phyloP scores from a whole-genome alignment of 2,888 invertebrate genomes.

The Drosophila barbarae region DNA sequence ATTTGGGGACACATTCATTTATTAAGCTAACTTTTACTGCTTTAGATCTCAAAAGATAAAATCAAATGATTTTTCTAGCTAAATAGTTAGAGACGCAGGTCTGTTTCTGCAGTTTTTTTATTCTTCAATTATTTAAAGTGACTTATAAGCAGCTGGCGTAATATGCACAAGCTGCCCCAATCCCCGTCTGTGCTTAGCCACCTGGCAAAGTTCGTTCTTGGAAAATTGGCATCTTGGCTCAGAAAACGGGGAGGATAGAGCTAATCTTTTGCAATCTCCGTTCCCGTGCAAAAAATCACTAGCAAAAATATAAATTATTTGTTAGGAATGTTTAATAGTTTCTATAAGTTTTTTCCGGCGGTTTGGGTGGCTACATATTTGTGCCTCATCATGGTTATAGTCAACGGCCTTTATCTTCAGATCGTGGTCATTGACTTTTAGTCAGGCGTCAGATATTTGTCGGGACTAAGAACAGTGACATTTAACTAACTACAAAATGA shows the following conservation, averaged over 20 bases:
- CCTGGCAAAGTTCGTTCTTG: constrained; percentile 17
- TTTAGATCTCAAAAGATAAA: not conserved
- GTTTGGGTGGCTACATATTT: not conserved
- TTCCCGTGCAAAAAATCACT: constrained; percentile 6
- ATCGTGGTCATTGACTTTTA: constrained; percentile 32
- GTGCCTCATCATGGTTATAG: constrained; percentile 12
- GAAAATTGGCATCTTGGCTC: constrained; percentile 31
- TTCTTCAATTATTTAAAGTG: constrained; percentile 27
- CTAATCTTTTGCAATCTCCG: constrained; percentile 31
- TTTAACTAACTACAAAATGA: too few species aligned
- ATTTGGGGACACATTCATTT: not conserved
- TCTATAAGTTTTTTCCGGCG: not conserved
- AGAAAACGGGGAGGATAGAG: constrained; percentile 11
- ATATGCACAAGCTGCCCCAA: constrained; percentile 26
- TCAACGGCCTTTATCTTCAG: constrained; percentile 15
- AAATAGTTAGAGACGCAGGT: not conserved
- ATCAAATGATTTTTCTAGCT: not conserved
- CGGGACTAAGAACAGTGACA: not conserved
- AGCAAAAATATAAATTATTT: not conserved
- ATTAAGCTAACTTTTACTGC: not conserved
- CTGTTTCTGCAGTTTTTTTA: not conserved
- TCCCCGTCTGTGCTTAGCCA: not conserved
- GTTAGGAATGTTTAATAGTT: not conserved
- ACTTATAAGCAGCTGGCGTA: constrained; percentile 37
- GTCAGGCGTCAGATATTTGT: not conserved